Evolutionary conservation across 2,797 vertebrate species (phyloP).

Genomic region (Pogonophryne albipinna): DNA sequence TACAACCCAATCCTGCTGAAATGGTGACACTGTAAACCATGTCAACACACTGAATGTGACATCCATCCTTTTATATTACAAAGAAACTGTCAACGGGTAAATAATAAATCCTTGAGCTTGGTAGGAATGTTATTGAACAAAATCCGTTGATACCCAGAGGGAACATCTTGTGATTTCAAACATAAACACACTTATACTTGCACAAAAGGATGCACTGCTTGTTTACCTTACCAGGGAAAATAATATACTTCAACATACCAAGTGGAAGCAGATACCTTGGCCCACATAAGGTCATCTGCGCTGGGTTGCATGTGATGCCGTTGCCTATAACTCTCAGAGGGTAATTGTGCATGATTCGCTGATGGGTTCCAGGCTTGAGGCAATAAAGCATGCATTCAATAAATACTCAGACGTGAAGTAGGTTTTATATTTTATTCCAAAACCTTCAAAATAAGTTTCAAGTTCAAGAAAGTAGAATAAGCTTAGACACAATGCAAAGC

Average conservation of each 20-base stretch:
- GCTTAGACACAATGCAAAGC: slow-evolving; percentile 96
- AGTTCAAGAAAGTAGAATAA: slow-evolving; percentile 97
- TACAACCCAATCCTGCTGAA: not conserved
- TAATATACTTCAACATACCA: not conserved
- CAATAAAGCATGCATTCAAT: slow-evolving; percentile 32
- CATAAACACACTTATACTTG: not conserved
- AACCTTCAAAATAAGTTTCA: slow-evolving; percentile 99
- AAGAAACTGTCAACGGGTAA: too few species aligned
- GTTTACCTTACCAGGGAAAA: not conserved
- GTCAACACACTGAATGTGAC: not conserved
- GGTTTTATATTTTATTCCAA: slow-evolving; percentile 98
- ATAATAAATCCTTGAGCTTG: not conserved
- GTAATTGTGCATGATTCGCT: not conserved
- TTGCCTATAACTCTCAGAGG: not conserved
- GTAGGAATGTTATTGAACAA: not conserved
- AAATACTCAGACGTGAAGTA: slow-evolving; percentile 55
- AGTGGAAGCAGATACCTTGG: not conserved
- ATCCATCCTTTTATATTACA: not conserved
- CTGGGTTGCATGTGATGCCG: not conserved
- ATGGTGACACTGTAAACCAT: not conserved
- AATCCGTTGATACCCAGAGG: not conserved
- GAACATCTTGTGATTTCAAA: not conserved
- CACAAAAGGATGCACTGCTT: not conserved
- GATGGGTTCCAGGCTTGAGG: not conserved
- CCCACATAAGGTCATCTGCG: not conserved